Conservation (phyloP, 2,797 vertebrate species). For the Myotis findleyi region DNA sequence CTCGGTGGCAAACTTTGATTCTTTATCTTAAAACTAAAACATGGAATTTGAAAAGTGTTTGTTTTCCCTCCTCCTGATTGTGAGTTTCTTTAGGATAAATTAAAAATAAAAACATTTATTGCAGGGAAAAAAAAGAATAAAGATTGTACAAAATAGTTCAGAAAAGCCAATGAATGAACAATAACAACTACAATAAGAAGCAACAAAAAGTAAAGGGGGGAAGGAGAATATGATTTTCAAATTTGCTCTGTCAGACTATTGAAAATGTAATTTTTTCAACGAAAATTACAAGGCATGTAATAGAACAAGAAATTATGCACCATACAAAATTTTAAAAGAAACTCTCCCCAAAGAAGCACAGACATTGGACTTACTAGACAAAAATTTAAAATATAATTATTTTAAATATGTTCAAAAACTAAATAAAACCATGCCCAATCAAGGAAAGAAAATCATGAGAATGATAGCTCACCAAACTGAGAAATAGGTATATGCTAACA, state of each 20-base stretch:
- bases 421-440: background rate
- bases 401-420: background rate
- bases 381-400: background rate
- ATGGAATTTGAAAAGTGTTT: background rate
- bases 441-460: background rate
- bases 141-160: background rate
- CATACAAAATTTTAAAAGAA: background rate
- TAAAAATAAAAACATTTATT: background rate
- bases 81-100: constrained; percentile 34
- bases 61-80: background rate
- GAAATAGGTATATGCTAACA: background rate
- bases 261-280: background rate
- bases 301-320: background rate
- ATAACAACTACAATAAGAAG: background rate
- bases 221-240: background rate
- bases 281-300: background rate
- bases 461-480: background rate
- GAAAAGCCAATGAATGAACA: background rate
- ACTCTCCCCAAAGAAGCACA: background rate
- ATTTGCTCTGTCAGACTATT: background rate
- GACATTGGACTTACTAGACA: background rate
- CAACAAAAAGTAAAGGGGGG: background rate
- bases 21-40: constrained; percentile 25
- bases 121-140: background rate
- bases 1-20: background rate